Percentiles rank a stretch among this genome's conserved stretches.
These are phyloP conservation scores for Hipposideros larvatus DNA, from an alignment of 2,797 vertebrate genomes.

Conservation along the genomic window DNA sequence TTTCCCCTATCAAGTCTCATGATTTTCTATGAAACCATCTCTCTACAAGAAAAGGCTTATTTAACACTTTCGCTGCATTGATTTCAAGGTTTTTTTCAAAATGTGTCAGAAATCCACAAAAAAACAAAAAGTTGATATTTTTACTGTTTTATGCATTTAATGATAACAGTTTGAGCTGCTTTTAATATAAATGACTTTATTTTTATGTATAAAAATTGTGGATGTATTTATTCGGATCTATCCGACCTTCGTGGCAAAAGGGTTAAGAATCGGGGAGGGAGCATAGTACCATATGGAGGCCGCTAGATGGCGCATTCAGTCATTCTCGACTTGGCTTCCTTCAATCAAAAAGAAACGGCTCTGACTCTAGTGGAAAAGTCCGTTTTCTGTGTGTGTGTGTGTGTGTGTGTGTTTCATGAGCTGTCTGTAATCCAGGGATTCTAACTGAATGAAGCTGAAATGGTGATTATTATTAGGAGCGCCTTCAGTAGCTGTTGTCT, in stretches of 20 bases:
- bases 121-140: no score
- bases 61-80: not conserved
- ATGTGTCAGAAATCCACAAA: no score
- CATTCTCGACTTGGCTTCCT: slow-evolving; percentile 38
- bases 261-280: no score
- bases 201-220: no score
- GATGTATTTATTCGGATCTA: no score
- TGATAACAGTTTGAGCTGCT: no score
- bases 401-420: not conserved
- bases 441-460: not conserved
- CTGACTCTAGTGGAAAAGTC: not conserved
- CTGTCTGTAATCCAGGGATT: not conserved
- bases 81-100: no score
- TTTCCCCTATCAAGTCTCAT: not conserved
- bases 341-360: slow-evolving; percentile 15
- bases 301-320: slow-evolving; percentile 67
- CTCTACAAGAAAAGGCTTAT: not conserved
- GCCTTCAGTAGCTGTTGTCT: not conserved
- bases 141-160: no score
- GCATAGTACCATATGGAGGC: accelerated
- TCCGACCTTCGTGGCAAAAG: no score
- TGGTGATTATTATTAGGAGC: not conserved
- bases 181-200: no score
- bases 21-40: slow-evolving; percentile 57
- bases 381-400: not conserved